phyloP scores from a whole-genome alignment of 2,797 vertebrate species.

The Helicolenus hilgendorfi region DNA sequence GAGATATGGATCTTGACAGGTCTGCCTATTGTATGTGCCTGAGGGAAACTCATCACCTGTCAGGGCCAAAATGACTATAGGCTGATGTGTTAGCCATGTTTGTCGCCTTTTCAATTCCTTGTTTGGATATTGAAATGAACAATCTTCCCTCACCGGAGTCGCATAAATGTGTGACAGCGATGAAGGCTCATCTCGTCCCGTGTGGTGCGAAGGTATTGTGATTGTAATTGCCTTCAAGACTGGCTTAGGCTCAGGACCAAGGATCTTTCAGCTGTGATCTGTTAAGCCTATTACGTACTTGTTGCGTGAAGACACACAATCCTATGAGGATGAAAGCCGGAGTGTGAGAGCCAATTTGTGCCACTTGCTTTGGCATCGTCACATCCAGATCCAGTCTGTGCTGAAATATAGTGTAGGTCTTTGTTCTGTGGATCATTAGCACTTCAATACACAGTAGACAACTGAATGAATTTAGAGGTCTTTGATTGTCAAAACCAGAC shows the following conservation, averaged over 20 bases:
- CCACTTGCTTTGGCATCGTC: conserved; percentile 60
- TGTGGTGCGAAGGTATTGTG: conserved; percentile 47
- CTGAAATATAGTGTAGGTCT: conserved; percentile 34
- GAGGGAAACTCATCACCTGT: conserved; percentile 69
- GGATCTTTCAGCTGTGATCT: conserved; percentile 79
- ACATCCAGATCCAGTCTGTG: conserved; percentile 12
- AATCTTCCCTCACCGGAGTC: conserved; percentile 27
- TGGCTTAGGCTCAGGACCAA: conserved; percentile 68
- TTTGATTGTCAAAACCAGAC: conserved; percentile 7
- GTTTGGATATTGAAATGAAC: conserved; percentile 70
- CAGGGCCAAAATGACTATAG: conserved; percentile 58
- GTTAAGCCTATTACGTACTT: conserved; percentile 86
- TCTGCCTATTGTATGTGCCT: conserved; percentile 63
- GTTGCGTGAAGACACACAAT: conserved; percentile 77
- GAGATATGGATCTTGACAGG: conserved; percentile 71
- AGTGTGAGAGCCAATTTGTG: conserved; percentile 70
- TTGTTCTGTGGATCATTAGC: conserved; percentile 66
- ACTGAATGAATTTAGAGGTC: conserved; percentile 21
- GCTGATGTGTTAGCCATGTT: conserved; percentile 48
- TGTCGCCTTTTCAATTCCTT: conserved; percentile 47
- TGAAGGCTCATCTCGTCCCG: conserved; percentile 15
- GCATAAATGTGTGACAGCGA: conserved; percentile 20
- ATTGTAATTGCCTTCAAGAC: conserved; percentile 77
- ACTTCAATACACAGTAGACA: conserved; percentile 53
- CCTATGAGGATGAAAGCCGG: conserved; percentile 56